Conservation (phyloP, 2,113 vertebrate species). For the Trichechus manatus region DNA sequence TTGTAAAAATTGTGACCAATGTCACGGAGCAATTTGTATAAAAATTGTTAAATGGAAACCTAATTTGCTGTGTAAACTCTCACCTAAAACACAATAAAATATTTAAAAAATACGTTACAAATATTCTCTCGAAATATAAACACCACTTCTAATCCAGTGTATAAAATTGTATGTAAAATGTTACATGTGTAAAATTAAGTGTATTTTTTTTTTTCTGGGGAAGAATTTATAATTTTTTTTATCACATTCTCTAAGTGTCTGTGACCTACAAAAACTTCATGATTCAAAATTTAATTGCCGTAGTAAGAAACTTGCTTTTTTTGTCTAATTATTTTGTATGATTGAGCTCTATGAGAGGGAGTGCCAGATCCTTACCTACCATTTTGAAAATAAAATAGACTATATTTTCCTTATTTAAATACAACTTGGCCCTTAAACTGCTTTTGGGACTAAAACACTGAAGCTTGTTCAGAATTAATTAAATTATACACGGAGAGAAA, state of each 20-base stretch:
- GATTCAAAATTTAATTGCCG: background rate
- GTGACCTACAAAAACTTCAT: background rate
- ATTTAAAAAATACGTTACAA: background rate
- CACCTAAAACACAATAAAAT: background rate
- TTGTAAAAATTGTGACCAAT: background rate
- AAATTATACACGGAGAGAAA: background rate
- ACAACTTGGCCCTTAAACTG: background rate
- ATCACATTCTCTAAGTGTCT: background rate
- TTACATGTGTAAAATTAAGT: background rate
- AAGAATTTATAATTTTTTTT: background rate
- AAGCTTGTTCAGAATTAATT: background rate
- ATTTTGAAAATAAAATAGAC: conserved; percentile 16
- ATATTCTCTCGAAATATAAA: background rate
- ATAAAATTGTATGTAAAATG: background rate
- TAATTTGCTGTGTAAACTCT: background rate
- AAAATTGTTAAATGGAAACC: background rate
- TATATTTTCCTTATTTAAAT: background rate
- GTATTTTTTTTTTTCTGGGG: background rate
- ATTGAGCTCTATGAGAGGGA: background rate
- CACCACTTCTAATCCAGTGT: background rate
- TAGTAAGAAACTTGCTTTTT: background rate
- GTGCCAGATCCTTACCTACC: background rate
- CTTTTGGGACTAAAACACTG: background rate
- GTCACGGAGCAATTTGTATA: background rate
- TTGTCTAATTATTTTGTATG: background rate